phyloP scores from a whole-genome alignment of 2,797 vertebrate genomes.

The Lagodon rhomboides region DNA sequence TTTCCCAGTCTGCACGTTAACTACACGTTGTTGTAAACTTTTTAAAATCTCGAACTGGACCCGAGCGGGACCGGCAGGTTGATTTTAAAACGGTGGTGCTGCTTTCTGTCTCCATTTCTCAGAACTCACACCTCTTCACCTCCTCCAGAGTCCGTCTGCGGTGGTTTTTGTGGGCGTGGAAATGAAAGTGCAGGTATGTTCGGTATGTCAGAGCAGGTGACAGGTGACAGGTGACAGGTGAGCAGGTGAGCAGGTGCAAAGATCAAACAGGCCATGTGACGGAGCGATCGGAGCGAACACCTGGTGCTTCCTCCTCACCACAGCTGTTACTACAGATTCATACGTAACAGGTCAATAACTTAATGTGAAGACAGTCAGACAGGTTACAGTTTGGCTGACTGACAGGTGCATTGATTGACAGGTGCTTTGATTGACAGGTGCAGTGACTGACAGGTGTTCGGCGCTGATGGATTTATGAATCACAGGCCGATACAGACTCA shows the following conservation, averaged over 20 bases:
- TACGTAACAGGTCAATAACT: too few relatives aligned
- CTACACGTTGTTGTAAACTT: too few relatives aligned
- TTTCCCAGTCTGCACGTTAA: too few relatives aligned
- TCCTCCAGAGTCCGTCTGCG: not conserved
- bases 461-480: not conserved
- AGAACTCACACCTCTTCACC: not conserved
- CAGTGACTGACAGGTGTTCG: slow-evolving; percentile 7
- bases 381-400: too few relatives aligned
- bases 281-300: too few relatives aligned
- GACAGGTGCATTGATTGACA: not conserved
- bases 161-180: not conserved
- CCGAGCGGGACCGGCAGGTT: too few relatives aligned
- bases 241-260: not conserved
- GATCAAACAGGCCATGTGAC: not conserved
- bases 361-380: too few relatives aligned
- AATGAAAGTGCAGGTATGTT: slow-evolving; percentile 43
- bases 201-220: not conserved
- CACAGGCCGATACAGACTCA: not conserved
- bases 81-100: not conserved
- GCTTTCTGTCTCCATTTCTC: slow-evolving; percentile 13
- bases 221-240: slow-evolving; percentile 27
- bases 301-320: too few relatives aligned
- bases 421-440: not conserved
- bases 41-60: too few relatives aligned
- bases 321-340: too few relatives aligned